A percentile compares a stretch with the other conserved stretches of the same genome.
phyloP scores from a whole-genome alignment of 2,888 invertebrate species.

The Colletes collaris region DNA sequence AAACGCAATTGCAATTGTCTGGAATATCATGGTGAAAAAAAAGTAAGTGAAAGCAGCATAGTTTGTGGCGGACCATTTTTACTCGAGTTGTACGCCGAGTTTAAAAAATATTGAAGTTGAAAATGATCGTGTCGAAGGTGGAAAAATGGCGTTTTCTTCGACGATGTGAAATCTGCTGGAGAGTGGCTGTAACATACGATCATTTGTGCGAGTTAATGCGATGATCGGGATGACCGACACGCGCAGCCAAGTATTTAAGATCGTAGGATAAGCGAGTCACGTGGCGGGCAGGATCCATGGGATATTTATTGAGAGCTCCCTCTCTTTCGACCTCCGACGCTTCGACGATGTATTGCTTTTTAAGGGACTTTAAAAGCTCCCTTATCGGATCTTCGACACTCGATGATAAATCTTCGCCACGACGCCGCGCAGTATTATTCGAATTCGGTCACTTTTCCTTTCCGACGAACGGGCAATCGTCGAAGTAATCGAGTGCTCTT shows the following conservation, averaged over 20 bases:
- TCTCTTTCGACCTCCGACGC: constrained; percentile 56
- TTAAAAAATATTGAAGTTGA: too few relatives aligned
- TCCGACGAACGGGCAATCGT: constrained; percentile 25
- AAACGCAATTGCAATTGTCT: too few relatives aligned
- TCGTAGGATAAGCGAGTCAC: constrained; percentile 78
- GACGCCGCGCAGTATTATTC: constrained; percentile 34
- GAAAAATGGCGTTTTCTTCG: too few relatives aligned
- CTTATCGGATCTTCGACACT: constrained; percentile 70
- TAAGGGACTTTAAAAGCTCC: constrained; percentile 76
- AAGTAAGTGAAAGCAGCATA: too few relatives aligned
- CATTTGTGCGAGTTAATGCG: constrained; percentile 76
- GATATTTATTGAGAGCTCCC: constrained; percentile 68
- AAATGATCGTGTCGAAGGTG: too few relatives aligned
- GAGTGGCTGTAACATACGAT: constrained; percentile 50
- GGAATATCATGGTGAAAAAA: too few relatives aligned
- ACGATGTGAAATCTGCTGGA: background rate
- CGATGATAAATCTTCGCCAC: constrained; percentile 56
- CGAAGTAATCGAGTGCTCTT: constrained; percentile 26
- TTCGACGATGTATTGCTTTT: constrained; percentile 78
- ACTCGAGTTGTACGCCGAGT: too few relatives aligned
- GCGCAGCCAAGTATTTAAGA: constrained; percentile 80
- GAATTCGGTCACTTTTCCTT: constrained; percentile 48
- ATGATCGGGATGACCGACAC: constrained; percentile 75
- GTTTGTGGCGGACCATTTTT: too few relatives aligned
- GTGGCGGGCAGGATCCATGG: constrained; percentile 75